Conservation (phyloP, 2,888 invertebrate species). For the Heteropelma amictum region DNA sequence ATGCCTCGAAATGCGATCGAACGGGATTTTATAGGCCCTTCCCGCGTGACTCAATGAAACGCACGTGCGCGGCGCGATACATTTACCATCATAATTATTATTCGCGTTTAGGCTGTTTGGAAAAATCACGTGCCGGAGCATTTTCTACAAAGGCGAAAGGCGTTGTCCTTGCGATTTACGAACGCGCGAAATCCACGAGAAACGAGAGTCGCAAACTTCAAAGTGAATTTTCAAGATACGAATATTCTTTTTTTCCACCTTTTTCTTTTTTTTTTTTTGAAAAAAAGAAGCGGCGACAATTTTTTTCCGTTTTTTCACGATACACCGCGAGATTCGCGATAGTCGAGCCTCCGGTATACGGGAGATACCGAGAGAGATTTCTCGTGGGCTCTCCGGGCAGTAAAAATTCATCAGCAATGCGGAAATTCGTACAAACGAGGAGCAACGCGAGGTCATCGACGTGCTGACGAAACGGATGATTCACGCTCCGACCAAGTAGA, state of each 20-base stretch:
- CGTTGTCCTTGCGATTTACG: conserved; percentile 25
- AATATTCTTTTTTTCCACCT: too few relatives aligned
- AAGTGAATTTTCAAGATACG: too few relatives aligned
- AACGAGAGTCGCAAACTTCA: conserved; percentile 17
- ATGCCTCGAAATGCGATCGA: conserved; percentile 5
- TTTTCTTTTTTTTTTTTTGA: too few relatives aligned
- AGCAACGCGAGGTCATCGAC: conserved; percentile 23
- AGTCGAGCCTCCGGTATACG: background rate
- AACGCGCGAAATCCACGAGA: conserved; percentile 1
- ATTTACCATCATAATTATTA: too few relatives aligned
- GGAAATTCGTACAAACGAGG: conserved; percentile 24
- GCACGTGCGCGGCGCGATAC: too few relatives aligned
- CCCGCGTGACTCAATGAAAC: too few relatives aligned
- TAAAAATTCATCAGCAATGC: conserved; percentile 29
- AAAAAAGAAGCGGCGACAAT: too few relatives aligned
- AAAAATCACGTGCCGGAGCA: background rate
- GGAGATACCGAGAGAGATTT: background rate
- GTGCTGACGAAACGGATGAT: too few relatives aligned
- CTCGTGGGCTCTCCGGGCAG: background rate
- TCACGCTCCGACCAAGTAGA: too few relatives aligned
- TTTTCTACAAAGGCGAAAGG: conserved; percentile 29
- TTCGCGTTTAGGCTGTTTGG: background rate
- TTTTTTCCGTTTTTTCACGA: too few relatives aligned
- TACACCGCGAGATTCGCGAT: background rate
- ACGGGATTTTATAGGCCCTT: too few relatives aligned